Base-by-base conservation (phyloP, 2,888 invertebrate genomes). In the Epistrophe grossulariae region DNA sequence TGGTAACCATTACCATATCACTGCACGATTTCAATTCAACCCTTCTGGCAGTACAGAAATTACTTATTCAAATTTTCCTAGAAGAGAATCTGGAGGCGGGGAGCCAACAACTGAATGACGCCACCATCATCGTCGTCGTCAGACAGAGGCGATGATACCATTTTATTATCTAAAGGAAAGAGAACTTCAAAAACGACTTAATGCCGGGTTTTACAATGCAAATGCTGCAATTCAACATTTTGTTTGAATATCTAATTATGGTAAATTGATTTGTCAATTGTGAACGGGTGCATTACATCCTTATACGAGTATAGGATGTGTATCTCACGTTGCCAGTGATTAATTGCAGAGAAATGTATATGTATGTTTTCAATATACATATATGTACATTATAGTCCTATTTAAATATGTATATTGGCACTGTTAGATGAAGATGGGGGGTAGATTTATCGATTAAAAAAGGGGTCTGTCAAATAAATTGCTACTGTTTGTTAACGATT, bases 181-280 rank as follows among this genome's bases (percentile, higher is more conserved):
- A 70, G 60, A 45, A 52, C 13, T 24, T 73, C n/a, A 60, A 62
- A 83, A 70, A 87, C 79, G 83, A 87, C 76, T 83, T 83, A 87
- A 87, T 82, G 87, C 55, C 31, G 19, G 79, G 72, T 79, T 79
- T 87, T 87, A 87, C 82, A 83, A 88, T 84, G 79, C 79, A 88
- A 88, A 88, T 84, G 84, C 79, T 72, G 79, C 76, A 83, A 71
- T 88, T 84, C 72, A 84, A 77, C 88, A 71, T 88, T 88, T 84
- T 88, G 88, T 88, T 88, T 88, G 88, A 88, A 88, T 88, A 88
- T 88, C 88, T 88, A 88, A 88, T 88, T 84, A 88, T 73, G 84
- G 84, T 84, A 84, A 88, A 88, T 88, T 88, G 88, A 88, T 88
- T 88, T 88, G 84, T 88, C 76, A 88, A 84, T 88, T 79, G 76